Evolutionary conservation across 2,113 vertebrate species (phyloP).

Genomic region (Hylia prasina): DNA sequence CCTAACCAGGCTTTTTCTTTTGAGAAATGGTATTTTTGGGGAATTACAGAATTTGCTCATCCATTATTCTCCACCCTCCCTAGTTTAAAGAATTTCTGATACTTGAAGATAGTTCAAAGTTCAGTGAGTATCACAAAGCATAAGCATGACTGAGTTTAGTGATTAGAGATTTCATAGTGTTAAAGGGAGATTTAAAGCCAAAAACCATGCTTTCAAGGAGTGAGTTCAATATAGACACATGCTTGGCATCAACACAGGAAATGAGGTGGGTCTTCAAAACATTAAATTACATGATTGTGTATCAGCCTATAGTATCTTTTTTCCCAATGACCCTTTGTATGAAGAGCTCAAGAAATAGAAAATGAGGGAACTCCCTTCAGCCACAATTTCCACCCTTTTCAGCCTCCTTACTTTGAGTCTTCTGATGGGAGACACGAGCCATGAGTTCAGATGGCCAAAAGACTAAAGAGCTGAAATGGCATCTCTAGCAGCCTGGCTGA

Average conservation of each 20-base stretch:
- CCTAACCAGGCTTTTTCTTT: background rate
- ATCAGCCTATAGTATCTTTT: background rate
- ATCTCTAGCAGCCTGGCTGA: background rate
- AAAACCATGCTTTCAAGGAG: background rate
- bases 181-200: background rate
- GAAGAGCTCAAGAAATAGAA: background rate
- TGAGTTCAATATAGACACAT: background rate
- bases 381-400: background rate
- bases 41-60: background rate
- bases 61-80: background rate
- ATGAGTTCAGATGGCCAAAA: background rate
- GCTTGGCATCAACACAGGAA: background rate
- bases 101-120: background rate
- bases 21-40: background rate
- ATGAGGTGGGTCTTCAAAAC: background rate
- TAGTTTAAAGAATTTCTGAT: background rate
- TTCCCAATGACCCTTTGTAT: background rate
- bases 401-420: background rate
- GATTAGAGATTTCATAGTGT: background rate
- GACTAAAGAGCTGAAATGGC: background rate
- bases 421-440: background rate
- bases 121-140: background rate
- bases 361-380: background rate
- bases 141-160: background rate
- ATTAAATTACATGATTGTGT: background rate